Evolutionary conservation across 2,888 invertebrate genomes (phyloP).

Genomic region (Peribatodes rhomboidaria): DNA sequence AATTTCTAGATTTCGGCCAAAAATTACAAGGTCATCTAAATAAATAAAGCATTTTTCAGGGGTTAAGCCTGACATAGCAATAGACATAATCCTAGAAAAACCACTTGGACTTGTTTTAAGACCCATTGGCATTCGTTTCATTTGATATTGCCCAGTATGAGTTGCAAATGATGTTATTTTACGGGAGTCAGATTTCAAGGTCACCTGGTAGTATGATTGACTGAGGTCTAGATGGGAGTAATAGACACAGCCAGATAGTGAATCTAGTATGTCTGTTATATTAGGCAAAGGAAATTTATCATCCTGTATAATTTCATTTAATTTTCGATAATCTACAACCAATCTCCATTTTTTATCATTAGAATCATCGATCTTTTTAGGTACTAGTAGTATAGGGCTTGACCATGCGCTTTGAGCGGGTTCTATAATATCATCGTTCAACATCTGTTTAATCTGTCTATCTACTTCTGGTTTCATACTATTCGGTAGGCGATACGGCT

Average conservation of each 20-base stretch:
- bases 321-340: slow-evolving; percentile 43
- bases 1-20: slow-evolving; percentile 6
- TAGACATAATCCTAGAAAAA: slow-evolving; percentile 14
- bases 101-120: slow-evolving; percentile 20
- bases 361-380: slow-evolving; percentile 42
- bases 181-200: not conserved
- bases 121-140: slow-evolving; percentile 26
- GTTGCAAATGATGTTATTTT: slow-evolving; percentile 13
- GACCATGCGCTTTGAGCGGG: slow-evolving; percentile 37
- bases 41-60: slow-evolving; percentile 23
- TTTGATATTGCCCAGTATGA: slow-evolving; percentile 11
- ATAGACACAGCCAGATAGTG: slow-evolving; percentile 31
- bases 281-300: slow-evolving; percentile 44
- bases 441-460: slow-evolving; percentile 40
- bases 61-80: slow-evolving; percentile 23
- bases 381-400: slow-evolving; percentile 46
- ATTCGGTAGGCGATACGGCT: slow-evolving; percentile 46
- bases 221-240: not conserved
- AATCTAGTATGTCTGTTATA: slow-evolving; percentile 44
- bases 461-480: slow-evolving; percentile 41
- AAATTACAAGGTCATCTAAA: slow-evolving; percentile 17
- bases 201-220: not conserved
- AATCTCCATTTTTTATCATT: slow-evolving; percentile 45
- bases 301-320: slow-evolving; percentile 38
- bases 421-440: slow-evolving; percentile 42